Evolutionary conservation across 2,113 vertebrate species (phyloP).

Genomic region (Dunckerocampus dactyliophorus): DNA sequence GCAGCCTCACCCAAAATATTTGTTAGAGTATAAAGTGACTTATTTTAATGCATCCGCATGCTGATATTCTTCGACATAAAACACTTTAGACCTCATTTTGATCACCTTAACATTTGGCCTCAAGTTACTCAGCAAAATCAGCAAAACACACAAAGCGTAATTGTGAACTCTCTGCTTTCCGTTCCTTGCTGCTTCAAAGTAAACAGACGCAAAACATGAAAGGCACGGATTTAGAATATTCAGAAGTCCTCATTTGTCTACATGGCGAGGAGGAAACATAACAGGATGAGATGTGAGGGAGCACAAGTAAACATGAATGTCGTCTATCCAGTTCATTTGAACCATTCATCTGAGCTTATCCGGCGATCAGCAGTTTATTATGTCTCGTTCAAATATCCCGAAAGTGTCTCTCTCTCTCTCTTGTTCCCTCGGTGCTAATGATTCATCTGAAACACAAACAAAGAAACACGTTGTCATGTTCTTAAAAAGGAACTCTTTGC

Average conservation of each 20-base stretch:
- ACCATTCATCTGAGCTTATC: conserved; percentile 2
- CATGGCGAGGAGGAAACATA: background rate
- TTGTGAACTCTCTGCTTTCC: too few species aligned
- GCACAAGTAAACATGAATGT: conserved; percentile 10
- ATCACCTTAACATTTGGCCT: too few species aligned
- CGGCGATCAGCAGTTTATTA: conserved; percentile 6
- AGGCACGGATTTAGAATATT: background rate
- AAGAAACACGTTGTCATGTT: background rate
- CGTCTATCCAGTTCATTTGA: conserved; percentile 15
- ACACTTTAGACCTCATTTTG: too few species aligned
- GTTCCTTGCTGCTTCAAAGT: background rate
- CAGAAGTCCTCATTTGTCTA: conserved; percentile 7
- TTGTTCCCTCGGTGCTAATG: conserved; percentile 24
- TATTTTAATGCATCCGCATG: too few species aligned
- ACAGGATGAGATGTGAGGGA: background rate
- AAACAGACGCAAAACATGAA: too few species aligned
- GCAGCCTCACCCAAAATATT: too few species aligned
- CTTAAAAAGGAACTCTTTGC: background rate
- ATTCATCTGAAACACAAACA: conserved; percentile 45
- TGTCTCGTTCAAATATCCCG: background rate
- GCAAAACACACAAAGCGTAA: too few species aligned
- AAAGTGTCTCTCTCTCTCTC: background rate
- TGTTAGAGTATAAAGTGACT: too few species aligned
- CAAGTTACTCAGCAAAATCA: too few species aligned
- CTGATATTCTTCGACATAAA: too few species aligned